Percentiles rank a stretch among this genome's conserved stretches.
Evolutionary conservation across 2,797 vertebrate genomes (phyloP).

Genomic region (Diceros bicornis): DNA sequence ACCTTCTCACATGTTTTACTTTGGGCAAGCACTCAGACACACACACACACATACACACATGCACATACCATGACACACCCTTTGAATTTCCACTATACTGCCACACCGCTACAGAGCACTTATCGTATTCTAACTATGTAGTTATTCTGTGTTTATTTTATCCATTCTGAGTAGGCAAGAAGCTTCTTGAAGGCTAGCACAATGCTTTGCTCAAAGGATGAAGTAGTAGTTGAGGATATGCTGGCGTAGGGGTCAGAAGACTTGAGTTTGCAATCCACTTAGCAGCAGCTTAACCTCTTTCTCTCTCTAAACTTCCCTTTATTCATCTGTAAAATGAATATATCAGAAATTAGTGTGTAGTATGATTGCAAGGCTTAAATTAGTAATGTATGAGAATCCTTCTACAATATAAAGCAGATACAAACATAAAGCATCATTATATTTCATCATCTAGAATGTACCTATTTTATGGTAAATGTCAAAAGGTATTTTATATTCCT

Average conservation of each 20-base stretch:
- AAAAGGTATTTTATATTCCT: constrained; percentile 33
- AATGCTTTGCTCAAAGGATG: neutral
- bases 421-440: neutral
- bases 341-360: constrained; percentile 12
- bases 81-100: neutral
- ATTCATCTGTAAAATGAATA: neutral
- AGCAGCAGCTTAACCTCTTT: neutral
- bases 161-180: neutral
- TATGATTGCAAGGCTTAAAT: constrained; percentile 12
- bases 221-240: neutral
- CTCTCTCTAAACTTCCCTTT: neutral
- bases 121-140: neutral
- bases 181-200: neutral
- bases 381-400: neutral
- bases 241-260: neutral
- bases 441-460: neutral
- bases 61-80: neutral
- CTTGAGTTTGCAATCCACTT: neutral
- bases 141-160: neutral
- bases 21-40: neutral
- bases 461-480: neutral
- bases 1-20: neutral
- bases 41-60: neutral
- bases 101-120: neutral
- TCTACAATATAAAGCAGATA: neutral